Evolutionary conservation across 2,113 vertebrate species (phyloP), one percentile per base, ranked within the genome.

Genomic region (Seriola aureovittata): DNA sequence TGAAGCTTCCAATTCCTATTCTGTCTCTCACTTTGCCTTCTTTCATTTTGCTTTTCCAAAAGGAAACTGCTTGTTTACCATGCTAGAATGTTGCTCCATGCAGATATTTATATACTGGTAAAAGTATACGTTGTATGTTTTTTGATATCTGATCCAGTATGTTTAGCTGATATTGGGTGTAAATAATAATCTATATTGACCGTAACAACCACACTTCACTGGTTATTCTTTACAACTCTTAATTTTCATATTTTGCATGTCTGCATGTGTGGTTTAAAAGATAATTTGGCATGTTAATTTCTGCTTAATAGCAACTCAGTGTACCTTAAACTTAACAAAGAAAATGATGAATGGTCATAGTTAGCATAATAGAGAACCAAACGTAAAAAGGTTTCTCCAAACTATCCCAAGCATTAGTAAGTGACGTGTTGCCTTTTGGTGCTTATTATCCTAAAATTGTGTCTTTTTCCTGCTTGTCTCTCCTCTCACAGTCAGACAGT

Each of bases 401-500:
- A 50, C 34, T 1, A n/a, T 62, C 7, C 12, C 6, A 19, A 67
- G 1, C 21, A 19, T 21, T 23, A 74, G 11, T 36, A 14, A 32
- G 32, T 21, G 55, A 74, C 29, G 16, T 69, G 44, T 50, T 48
- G 5, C 9, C 21, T 59, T 32, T 71, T 14, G 23, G 16, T 29
- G 21, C 2, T 58, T 58, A 3, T 42, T 38, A 16, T 79, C 8
- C 34, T 63, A 17, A 52, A 38, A 6, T 5, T 55, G 5, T 29
- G 2, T 59, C 12, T 23, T 25, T 54, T 36, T 60, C 52, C 17
- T 66, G 23, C 44, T 71, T n/a, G 21, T 58, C 3, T 38, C 40
- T 65, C 6, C 48, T 48, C 23, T 75, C 69, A 13, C 91, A 97
- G 97, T 67, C 50, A 52, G 95, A 95, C 71, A 92, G 86, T 92